These are phyloP conservation scores for Sylvilagus floridanus DNA, from an alignment of 2,797 vertebrate species.

Conservation along the genomic window DNA sequence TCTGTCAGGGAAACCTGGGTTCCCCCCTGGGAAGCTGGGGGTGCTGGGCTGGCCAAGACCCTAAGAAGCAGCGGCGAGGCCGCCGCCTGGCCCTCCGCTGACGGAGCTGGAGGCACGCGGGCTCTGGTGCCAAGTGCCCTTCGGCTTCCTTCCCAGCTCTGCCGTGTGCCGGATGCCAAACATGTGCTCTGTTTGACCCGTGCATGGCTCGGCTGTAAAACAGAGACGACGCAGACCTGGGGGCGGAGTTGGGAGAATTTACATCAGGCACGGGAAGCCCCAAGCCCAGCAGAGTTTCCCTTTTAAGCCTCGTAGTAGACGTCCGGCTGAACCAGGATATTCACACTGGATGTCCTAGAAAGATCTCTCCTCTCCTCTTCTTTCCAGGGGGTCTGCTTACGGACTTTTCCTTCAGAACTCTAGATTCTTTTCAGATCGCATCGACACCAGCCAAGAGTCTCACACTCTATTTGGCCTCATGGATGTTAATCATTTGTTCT, in stretches of 20 bases:
- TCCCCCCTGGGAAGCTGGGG: background rate
- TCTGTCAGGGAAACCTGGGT: background rate
- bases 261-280: background rate
- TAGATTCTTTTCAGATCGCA: constrained; percentile 38
- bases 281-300: background rate
- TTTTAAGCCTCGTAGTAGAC: background rate
- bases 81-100: background rate
- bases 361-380: background rate
- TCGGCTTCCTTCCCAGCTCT: background rate
- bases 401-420: constrained; percentile 46
- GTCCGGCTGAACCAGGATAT: constrained; percentile 37
- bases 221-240: background rate
- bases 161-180: background rate
- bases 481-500: background rate
- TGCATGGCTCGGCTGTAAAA: background rate
- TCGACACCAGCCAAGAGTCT: background rate
- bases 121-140: background rate
- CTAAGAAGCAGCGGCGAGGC: background rate
- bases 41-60: background rate
- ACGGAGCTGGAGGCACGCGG: background rate
- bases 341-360: constrained; percentile 35
- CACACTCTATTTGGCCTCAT: background rate
- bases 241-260: background rate
- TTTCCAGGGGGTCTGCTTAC: background rate
- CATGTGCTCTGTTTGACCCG: background rate